These are phyloP conservation scores for Microchirus variegatus DNA, from an alignment of 2,797 vertebrate genomes.

Conservation along the genomic window DNA sequence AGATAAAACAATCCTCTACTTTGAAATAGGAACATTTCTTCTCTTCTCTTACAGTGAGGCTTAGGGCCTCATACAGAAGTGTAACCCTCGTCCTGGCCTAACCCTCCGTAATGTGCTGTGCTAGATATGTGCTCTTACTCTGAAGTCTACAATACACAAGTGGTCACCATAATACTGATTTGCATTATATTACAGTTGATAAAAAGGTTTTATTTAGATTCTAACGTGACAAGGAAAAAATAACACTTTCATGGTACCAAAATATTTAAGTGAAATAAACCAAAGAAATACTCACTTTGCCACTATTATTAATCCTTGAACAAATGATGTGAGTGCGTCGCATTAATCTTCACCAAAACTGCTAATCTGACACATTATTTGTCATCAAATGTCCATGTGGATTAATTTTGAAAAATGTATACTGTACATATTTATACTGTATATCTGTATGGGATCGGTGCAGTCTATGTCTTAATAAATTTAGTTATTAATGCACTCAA, in stretches of 20 bases:
- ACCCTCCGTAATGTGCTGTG: slow-evolving; percentile 49
- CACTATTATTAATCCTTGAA: slow-evolving; percentile 21
- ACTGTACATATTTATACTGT: slow-evolving; percentile 11
- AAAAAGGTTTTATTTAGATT: slow-evolving; percentile 45
- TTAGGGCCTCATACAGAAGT: slow-evolving; percentile 62
- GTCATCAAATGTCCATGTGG: slow-evolving; percentile 35
- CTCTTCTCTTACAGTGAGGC: slow-evolving; percentile 57
- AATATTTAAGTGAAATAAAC: slow-evolving; percentile 34
- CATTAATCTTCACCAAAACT: slow-evolving; percentile 31
- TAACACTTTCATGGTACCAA: slow-evolving; percentile 57
- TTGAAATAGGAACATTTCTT: slow-evolving; percentile 59
- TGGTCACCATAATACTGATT: slow-evolving; percentile 47
- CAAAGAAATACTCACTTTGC: slow-evolving; percentile 29
- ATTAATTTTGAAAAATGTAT: slow-evolving; percentile 18
- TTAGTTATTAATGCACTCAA: no score
- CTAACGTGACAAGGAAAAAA: slow-evolving; percentile 39
- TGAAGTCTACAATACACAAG: slow-evolving; percentile 59
- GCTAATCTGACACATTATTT: slow-evolving; percentile 33
- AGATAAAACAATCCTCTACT: slow-evolving; percentile 60
- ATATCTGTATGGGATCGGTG: slow-evolving; percentile 9
- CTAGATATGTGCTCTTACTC: slow-evolving; percentile 57
- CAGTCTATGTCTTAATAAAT: slow-evolving; percentile 1
- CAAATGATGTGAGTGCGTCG: slow-evolving; percentile 12
- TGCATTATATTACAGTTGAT: slow-evolving; percentile 43
- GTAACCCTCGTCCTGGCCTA: slow-evolving; percentile 64